Percentiles rank a stretch among this genome's conserved stretches.
phyloP scores from a whole-genome alignment of 2,888 invertebrate species.

The Eupithecia pulchellata region DNA sequence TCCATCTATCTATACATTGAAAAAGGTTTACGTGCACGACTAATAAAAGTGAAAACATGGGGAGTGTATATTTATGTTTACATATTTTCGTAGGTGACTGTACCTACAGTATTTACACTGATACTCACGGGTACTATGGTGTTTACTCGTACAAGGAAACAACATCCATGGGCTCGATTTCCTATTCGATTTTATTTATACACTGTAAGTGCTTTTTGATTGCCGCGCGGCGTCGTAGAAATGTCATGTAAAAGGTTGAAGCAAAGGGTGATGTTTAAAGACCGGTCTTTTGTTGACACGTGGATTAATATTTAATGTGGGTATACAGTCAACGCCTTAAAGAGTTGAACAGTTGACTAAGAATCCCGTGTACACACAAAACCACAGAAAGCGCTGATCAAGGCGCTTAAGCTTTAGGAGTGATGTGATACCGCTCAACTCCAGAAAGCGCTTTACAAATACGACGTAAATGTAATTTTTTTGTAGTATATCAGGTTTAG shows the following conservation, averaged over 20 bases:
- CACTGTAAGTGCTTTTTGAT: conserved; percentile 5
- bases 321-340: background rate
- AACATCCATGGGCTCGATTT: background rate
- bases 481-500: background rate
- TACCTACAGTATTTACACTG: background rate
- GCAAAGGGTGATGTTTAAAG: background rate
- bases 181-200: conserved; percentile 5
- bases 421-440: background rate
- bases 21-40: background rate
- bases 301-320: background rate
- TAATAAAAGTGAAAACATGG: background rate
- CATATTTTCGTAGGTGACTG: background rate
- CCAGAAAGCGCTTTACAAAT: background rate
- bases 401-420: background rate
- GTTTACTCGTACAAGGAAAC: conserved; percentile 6
- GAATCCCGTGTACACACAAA: background rate
- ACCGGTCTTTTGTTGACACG: background rate
- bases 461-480: background rate
- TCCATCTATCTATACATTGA: too few species aligned
- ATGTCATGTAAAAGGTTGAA: background rate
- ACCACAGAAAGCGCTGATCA: background rate
- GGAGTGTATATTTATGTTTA: background rate
- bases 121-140: background rate
- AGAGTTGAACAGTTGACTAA: background rate
- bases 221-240: background rate